phyloP scores from a whole-genome alignment of 2,797 vertebrate species.

The Anniella stebbinsi region DNA sequence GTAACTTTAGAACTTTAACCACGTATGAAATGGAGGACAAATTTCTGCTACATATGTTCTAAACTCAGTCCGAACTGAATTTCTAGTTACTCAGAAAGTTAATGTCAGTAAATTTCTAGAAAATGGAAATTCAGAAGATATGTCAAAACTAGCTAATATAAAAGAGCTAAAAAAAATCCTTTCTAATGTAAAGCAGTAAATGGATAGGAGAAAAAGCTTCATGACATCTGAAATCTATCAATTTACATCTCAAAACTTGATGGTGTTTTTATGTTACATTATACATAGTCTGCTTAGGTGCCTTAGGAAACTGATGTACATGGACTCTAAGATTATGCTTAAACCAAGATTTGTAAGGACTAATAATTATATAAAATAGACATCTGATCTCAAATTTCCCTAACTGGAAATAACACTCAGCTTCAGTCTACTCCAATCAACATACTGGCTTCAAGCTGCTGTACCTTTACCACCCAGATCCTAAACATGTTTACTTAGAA shows the following conservation, averaged over 20 bases:
- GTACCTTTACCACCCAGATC: neutral
- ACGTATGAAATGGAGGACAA: conserved; percentile 30
- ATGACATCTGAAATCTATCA: conserved; percentile 20
- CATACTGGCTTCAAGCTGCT: neutral
- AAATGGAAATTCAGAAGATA: neutral
- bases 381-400: conserved; percentile 2
- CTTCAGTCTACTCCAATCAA: neutral
- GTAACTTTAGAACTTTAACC: conserved; percentile 36
- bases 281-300: conserved; percentile 15
- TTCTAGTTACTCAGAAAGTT: neutral
- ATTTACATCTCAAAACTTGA: conserved; percentile 18
- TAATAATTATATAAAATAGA: conserved; percentile 43
- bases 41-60: neutral
- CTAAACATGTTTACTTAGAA: neutral
- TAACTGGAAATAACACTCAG: conserved; percentile 21
- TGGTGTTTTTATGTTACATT: conserved; percentile 8
- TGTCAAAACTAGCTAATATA: neutral
- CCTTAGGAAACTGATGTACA: neutral
- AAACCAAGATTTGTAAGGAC: conserved; percentile 28
- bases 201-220: conserved; percentile 28
- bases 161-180: neutral
- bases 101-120: neutral
- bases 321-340: neutral
- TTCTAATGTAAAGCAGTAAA: conserved; percentile 30
- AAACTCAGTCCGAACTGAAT: neutral